Conservation (phyloP, 2,797 vertebrate species). For the Hemitrygon akajei region DNA sequence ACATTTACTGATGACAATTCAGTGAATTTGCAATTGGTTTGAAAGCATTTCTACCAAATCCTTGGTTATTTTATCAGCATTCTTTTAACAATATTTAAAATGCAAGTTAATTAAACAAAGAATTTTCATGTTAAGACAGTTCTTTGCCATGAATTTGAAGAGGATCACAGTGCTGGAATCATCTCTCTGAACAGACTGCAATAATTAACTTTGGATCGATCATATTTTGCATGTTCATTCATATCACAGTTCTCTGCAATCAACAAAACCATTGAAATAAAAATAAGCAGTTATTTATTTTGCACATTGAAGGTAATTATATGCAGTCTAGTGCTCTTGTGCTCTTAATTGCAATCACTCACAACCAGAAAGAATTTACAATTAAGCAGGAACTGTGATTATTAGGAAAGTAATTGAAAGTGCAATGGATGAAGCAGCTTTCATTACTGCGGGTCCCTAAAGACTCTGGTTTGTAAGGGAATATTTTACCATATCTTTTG, state of each 20-base stretch:
- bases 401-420: constrained; percentile 36
- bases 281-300: constrained; percentile 31
- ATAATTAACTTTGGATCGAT: constrained; percentile 25
- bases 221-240: not conserved
- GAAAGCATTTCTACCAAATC: not conserved
- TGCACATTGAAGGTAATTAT: constrained; percentile 6
- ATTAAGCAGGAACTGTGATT: constrained; percentile 24
- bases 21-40: not conserved
- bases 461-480: not conserved
- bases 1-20: not conserved
- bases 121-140: not conserved
- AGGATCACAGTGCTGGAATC: too few relatives aligned
- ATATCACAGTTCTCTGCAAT: not conserved
- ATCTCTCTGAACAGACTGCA: not conserved
- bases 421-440: not conserved
- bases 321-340: constrained; percentile 21
- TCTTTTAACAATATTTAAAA: not conserved
- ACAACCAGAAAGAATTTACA: constrained; percentile 20
- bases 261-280: constrained; percentile 16
- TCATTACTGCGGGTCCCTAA: constrained; percentile 13
- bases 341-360: constrained; percentile 33
- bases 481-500: constrained; percentile 4
- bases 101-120: not conserved
- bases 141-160: not conserved
- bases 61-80: not conserved